A percentile compares a stretch with the other conserved stretches of the same genome.
Conservation (phyloP, 1,140 invertebrate species). For the Zaprionus vittiger region DNA sequence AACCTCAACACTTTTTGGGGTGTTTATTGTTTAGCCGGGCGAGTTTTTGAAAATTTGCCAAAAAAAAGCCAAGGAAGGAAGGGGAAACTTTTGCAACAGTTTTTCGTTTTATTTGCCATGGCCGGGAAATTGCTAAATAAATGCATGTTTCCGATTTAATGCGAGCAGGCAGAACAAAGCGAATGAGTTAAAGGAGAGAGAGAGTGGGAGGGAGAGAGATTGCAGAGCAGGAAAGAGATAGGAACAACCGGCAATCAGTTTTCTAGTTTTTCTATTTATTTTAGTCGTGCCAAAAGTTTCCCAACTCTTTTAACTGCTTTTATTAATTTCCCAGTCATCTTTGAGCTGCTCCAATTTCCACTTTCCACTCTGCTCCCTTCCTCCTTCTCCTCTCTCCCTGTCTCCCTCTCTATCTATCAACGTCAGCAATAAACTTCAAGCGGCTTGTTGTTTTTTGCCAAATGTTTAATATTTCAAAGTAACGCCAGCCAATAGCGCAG, state of each 20-base stretch:
- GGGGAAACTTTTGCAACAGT: slow-evolving; percentile 39
- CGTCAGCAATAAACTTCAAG: slow-evolving; percentile 73
- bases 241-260: background rate
- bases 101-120: slow-evolving; percentile 52
- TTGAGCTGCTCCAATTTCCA: slow-evolving; percentile 44
- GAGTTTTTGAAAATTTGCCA: slow-evolving; percentile 74
- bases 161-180: background rate
- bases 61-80: slow-evolving; percentile 14
- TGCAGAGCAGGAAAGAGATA: slow-evolving; percentile 3
- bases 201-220: background rate
- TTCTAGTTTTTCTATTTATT: slow-evolving; percentile 32
- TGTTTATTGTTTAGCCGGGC: slow-evolving; percentile 58
- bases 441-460: slow-evolving; percentile 63
- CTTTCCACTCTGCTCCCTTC: background rate
- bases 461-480: slow-evolving; percentile 81
- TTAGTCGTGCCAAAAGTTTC: slow-evolving; percentile 17
- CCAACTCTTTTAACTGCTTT: slow-evolving; percentile 35
- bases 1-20: slow-evolving; percentile 50
- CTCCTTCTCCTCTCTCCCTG: background rate
- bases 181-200: background rate
- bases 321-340: slow-evolving; percentile 46
- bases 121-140: slow-evolving; percentile 79
- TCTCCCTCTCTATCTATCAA: slow-evolving; percentile 37
- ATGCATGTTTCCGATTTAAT: slow-evolving; percentile 82
- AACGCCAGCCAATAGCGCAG: slow-evolving; percentile 56